A percentile compares a stretch with the other conserved stretches of the same genome.
These are phyloP conservation scores for Poecilobothrus nobilitatus DNA, from an alignment of 2,888 invertebrate genomes.

Conservation along the genomic window DNA sequence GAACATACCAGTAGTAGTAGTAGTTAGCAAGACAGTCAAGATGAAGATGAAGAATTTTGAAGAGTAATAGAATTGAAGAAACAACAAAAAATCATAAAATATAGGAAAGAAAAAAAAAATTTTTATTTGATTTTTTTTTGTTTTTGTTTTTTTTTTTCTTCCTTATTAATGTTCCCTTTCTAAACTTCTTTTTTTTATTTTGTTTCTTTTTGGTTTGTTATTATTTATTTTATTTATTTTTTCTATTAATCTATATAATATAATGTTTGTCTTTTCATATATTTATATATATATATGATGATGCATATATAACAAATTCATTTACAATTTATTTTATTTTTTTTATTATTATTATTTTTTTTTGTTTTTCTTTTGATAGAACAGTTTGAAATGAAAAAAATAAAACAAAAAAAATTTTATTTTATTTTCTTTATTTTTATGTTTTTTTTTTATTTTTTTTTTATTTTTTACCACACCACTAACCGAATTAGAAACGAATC, in stretches of 20 bases:
- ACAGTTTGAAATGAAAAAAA: too few relatives aligned
- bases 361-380: too few relatives aligned
- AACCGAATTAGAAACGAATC: slow-evolving; percentile 5
- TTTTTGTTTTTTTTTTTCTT: not conserved
- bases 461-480: slow-evolving; percentile 5
- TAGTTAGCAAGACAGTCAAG: not conserved
- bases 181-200: not conserved
- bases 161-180: not conserved
- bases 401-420: too few relatives aligned
- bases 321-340: too few relatives aligned
- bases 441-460: not conserved
- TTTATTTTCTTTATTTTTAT: not conserved
- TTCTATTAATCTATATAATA: not conserved
- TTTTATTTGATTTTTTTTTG: not conserved
- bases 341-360: too few relatives aligned
- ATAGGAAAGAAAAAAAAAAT: not conserved
- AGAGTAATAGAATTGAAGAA: not conserved
- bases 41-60: not conserved
- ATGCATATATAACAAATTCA: too few relatives aligned
- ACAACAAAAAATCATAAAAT: not conserved
- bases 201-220: not conserved
- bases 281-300: too few relatives aligned
- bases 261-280: not conserved
- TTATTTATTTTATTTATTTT: not conserved
- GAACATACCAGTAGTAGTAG: not conserved